A percentile compares a stretch with the other conserved stretches of the same genome.
Conservation (phyloP, 2,888 invertebrate species). For the Rhingia campestris region DNA sequence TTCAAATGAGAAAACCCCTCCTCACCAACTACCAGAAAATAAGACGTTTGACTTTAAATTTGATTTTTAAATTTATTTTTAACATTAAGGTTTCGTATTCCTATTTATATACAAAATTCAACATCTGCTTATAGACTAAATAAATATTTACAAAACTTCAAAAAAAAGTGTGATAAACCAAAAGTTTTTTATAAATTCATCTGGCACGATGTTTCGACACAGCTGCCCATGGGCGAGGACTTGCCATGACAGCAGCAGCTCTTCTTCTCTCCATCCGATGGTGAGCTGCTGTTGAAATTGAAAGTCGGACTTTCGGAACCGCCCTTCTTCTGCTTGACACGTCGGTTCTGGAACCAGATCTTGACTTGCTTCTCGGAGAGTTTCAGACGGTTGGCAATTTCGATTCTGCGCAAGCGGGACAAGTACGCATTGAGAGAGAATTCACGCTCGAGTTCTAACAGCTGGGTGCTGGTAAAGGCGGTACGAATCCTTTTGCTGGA, state of each 20-base stretch:
- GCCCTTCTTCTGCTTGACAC: slow-evolving; percentile 96
- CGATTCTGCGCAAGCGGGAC: slow-evolving; percentile 93
- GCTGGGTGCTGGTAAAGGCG: slow-evolving; percentile 95
- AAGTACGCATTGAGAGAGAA: slow-evolving; percentile 95
- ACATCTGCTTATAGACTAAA: background rate
- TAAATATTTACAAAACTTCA: slow-evolving; percentile 28
- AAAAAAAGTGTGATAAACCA: no score
- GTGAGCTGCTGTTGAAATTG: slow-evolving; percentile 76
- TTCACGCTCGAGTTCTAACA: slow-evolving; percentile 93
- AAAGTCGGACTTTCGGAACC: slow-evolving; percentile 85
- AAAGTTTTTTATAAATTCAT: slow-evolving; percentile 22
- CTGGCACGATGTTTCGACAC: slow-evolving; percentile 43
- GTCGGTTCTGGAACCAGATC: slow-evolving; percentile 95
- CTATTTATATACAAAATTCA: slow-evolving; percentile 15
- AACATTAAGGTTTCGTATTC: slow-evolving; percentile 13
- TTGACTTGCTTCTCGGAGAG: slow-evolving; percentile 97
- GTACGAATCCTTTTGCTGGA: slow-evolving; percentile 95
- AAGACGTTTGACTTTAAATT: background rate
- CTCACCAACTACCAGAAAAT: background rate
- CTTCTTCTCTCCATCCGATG: slow-evolving; percentile 38
- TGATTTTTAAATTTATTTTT: slow-evolving; percentile 26
- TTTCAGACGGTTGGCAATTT: slow-evolving; percentile 94
- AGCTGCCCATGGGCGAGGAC: slow-evolving; percentile 35
- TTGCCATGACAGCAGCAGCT: slow-evolving; percentile 42
- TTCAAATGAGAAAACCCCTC: no score